Percentiles rank a stretch among this genome's conserved stretches.
Conservation (phyloP, 2,113 vertebrate genomes). For the Macquaria australasica region DNA sequence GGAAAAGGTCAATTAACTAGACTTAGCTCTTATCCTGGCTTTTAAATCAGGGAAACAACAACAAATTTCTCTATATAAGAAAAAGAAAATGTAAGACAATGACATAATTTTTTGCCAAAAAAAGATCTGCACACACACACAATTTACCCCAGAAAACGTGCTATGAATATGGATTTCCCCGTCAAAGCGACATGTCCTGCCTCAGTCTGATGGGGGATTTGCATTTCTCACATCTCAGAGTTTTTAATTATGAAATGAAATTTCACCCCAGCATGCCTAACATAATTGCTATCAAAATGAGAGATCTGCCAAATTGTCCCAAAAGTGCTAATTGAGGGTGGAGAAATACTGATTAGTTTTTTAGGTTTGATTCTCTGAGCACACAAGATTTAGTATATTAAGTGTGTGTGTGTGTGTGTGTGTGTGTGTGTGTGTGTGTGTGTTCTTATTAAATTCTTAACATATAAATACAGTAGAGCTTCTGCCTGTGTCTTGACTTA, state of each 20-base stretch:
- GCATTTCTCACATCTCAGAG: slow-evolving; percentile 61
- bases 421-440: slow-evolving; percentile 7
- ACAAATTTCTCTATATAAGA: slow-evolving; percentile 10
- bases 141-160: slow-evolving; percentile 24
- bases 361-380: slow-evolving; percentile 16
- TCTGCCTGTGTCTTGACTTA: background rate
- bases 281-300: slow-evolving; percentile 67
- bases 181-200: slow-evolving; percentile 24
- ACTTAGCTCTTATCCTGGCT: background rate
- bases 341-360: slow-evolving; percentile 31
- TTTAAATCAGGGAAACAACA: slow-evolving; percentile 22
- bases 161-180: slow-evolving; percentile 64
- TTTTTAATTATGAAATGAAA: slow-evolving; percentile 66
- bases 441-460: background rate
- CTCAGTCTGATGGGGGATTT: slow-evolving; percentile 48
- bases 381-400: background rate
- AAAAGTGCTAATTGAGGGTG: slow-evolving; percentile 50
- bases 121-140: slow-evolving; percentile 20
- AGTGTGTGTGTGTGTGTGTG: slow-evolving; percentile 6
- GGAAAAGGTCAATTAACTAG: background rate
- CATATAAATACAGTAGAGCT: background rate
- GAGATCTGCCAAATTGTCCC: slow-evolving; percentile 59
- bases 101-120: slow-evolving; percentile 24
- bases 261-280: slow-evolving; percentile 38
- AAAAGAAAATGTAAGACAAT: background rate